Percentiles rank a stretch among this genome's conserved stretches.
Evolutionary conservation across 1,140 invertebrate species (phyloP).

Genomic region (Himalopsyche phryganea): DNA sequence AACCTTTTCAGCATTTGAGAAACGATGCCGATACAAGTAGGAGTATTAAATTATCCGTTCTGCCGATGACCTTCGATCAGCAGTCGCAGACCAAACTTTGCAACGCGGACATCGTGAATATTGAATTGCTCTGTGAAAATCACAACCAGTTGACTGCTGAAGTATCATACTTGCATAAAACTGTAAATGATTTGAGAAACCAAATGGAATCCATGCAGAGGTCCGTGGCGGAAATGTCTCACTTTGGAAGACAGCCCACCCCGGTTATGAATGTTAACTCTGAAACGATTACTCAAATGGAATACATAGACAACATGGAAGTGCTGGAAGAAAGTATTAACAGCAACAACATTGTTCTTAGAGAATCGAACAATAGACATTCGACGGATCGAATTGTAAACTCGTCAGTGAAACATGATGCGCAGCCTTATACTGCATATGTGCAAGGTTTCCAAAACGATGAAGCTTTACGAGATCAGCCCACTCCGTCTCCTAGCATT

Average conservation of each 20-base stretch:
- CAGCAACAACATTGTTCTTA: slow-evolving; percentile 3
- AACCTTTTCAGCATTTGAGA: no score
- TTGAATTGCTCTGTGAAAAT: slow-evolving; percentile 16
- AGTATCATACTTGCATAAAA: slow-evolving; percentile 16
- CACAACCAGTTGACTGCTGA: slow-evolving; percentile 15
- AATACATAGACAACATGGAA: neutral
- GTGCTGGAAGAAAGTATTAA: neutral
- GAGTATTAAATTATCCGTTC: neutral
- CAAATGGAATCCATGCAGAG: slow-evolving; percentile 25
- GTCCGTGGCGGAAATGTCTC: neutral
- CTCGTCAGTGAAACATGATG: no score
- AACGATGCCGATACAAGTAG: no score
- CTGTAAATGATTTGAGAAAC: slow-evolving; percentile 12
- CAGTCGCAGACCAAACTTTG: slow-evolving; percentile 25
- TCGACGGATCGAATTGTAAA: neutral
- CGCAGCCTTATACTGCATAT: no score
- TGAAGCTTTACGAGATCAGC: no score
- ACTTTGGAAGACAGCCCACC: no score
- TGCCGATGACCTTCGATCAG: slow-evolving; percentile 32
- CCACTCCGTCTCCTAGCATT: no score
- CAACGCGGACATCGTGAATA: slow-evolving; percentile 2
- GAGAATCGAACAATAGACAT: slow-evolving; percentile 3
- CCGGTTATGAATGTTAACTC: no score
- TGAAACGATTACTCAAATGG: no score
- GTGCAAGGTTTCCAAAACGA: no score